phyloP scores from a whole-genome alignment of 2,113 vertebrate genomes.

The Periophthalmodon schlosseri region DNA sequence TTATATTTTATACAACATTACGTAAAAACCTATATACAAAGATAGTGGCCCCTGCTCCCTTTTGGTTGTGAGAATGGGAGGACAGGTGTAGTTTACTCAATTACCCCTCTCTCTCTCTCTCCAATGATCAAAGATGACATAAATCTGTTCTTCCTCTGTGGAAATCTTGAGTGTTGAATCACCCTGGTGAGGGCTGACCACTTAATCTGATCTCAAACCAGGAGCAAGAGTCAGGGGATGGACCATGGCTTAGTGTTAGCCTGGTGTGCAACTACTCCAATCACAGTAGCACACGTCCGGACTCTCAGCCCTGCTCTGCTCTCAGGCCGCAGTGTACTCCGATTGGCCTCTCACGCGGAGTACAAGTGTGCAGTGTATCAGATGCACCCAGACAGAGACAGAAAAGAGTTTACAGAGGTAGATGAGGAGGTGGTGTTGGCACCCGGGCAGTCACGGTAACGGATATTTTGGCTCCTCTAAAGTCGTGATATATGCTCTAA shows the following conservation, averaged over 20 bases:
- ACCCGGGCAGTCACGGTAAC: slow-evolving; percentile 30
- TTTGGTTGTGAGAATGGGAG: too few relatives aligned
- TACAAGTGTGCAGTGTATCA: slow-evolving; percentile 69
- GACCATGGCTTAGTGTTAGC: slow-evolving; percentile 32
- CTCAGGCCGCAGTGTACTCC: slow-evolving; percentile 30
- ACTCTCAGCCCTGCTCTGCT: slow-evolving; percentile 20
- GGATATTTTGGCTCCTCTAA: slow-evolving; percentile 35
- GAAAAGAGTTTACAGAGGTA: slow-evolving; percentile 50
- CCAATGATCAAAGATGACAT: slow-evolving; percentile 3
- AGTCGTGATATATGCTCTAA: slow-evolving; percentile 38
- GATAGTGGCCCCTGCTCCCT: too few relatives aligned
- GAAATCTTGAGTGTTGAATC: slow-evolving; percentile 30
- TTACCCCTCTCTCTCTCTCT: not conserved
- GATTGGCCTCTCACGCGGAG: slow-evolving; percentile 54
- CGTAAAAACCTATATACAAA: not conserved
- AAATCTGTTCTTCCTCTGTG: slow-evolving; percentile 28
- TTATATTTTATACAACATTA: not conserved
- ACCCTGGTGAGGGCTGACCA: slow-evolving; percentile 15
- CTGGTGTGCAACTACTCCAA: slow-evolving; percentile 42
- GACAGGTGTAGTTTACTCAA: not conserved
- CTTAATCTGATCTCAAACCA: slow-evolving; percentile 40
- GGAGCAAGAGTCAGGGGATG: slow-evolving; percentile 31
- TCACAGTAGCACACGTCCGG: slow-evolving; percentile 21
- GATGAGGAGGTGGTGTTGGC: slow-evolving; percentile 57
- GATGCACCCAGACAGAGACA: slow-evolving; percentile 53